Evolutionary conservation across 2,888 invertebrate species (phyloP).

Genomic region (Hemithea aestivaria): DNA sequence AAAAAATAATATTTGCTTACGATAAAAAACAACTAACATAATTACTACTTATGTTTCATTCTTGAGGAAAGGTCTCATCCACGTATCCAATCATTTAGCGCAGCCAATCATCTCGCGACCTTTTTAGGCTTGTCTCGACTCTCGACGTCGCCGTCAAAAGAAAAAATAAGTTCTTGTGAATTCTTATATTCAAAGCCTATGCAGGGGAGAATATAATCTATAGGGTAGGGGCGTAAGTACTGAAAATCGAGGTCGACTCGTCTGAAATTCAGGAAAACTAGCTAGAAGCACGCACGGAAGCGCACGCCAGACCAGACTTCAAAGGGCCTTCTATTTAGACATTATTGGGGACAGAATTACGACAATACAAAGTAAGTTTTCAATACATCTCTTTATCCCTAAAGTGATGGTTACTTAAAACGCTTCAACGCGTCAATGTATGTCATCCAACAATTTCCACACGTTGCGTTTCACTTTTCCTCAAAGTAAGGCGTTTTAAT

Average conservation of each 20-base stretch:
- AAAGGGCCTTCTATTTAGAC: conserved; percentile 23
- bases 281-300: conserved; percentile 65
- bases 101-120: no score
- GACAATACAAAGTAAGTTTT: conserved; percentile 1
- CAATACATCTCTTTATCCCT: conserved; percentile 23
- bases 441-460: conserved; percentile 25
- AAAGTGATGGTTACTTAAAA: background rate
- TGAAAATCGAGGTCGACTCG: conserved; percentile 70
- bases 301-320: conserved; percentile 62
- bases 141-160: no score
- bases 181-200: conserved; percentile 37
- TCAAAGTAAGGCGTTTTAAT: background rate
- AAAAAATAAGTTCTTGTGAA: no score
- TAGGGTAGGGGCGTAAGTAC: conserved; percentile 59
- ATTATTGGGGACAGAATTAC: conserved; percentile 23
- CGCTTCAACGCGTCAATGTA: conserved; percentile 18
- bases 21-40: no score
- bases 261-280: conserved; percentile 67
- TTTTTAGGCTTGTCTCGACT: no score
- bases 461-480: no score
- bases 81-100: no score
- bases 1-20: no score
- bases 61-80: no score
- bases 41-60: no score
- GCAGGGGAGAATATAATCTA: conserved; percentile 69